A percentile compares a stretch with the other conserved stretches of the same genome.
Evolutionary conservation across 1,140 invertebrate species (phyloP).

Genomic region (Anastrepha ludens): DNA sequence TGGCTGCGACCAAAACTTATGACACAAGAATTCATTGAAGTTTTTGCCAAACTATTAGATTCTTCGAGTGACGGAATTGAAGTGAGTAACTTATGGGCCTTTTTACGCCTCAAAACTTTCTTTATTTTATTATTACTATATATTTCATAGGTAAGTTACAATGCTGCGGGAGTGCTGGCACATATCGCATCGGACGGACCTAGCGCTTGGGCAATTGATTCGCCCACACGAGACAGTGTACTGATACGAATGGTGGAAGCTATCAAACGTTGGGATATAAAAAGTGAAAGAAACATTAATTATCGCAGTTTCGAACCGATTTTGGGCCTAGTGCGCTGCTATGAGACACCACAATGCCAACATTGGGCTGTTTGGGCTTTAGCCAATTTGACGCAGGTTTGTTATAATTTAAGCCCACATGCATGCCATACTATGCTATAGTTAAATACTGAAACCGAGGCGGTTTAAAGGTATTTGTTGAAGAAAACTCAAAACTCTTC

Average conservation of each 20-base stretch:
- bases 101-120: background rate
- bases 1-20: slow-evolving; percentile 89
- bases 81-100: slow-evolving; percentile 75
- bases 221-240: slow-evolving; percentile 84
- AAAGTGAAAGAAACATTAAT: slow-evolving; percentile 94
- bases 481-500: background rate
- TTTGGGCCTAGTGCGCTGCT: slow-evolving; percentile 84
- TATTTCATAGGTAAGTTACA: slow-evolving; percentile 88
- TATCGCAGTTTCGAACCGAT: slow-evolving; percentile 97
- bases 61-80: slow-evolving; percentile 95
- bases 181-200: slow-evolving; percentile 95
- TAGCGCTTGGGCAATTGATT: slow-evolving; percentile 85
- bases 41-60: slow-evolving; percentile 90
- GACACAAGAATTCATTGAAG: slow-evolving; percentile 87
- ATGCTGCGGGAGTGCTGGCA: slow-evolving; percentile 95
- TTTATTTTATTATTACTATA: background rate
- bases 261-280: slow-evolving; percentile 91
- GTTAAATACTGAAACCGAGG: background rate
- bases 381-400: slow-evolving; percentile 93
- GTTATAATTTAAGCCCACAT: slow-evolving; percentile 4
- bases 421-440: no score
- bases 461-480: slow-evolving; percentile 14
- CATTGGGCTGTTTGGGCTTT: slow-evolving; percentile 99
- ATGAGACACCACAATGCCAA: slow-evolving; percentile 92
- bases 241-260: slow-evolving; percentile 85